A percentile compares a stretch with the other conserved stretches of the same genome.
These are phyloP conservation scores for Carapus acus DNA, from an alignment of 2,797 vertebrate species.

Conservation along the genomic window DNA sequence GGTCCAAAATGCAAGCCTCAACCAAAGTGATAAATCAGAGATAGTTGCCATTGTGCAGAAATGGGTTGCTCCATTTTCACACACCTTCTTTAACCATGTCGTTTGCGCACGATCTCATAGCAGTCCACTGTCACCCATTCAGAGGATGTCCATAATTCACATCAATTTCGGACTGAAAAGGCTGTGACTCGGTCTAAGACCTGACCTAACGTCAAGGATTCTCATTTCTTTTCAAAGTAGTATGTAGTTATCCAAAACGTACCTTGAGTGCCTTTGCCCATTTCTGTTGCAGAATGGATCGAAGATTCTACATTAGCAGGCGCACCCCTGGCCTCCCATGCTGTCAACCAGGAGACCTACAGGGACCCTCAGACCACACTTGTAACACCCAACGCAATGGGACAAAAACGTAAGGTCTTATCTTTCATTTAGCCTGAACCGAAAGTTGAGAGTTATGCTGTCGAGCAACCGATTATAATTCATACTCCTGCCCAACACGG, in stretches of 20 bases:
- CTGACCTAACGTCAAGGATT: slow-evolving; percentile 3
- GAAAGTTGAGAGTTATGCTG: no score
- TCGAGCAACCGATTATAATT: slow-evolving; percentile 38
- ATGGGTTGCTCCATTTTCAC: slow-evolving; percentile 7
- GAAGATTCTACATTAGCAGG: slow-evolving; percentile 84
- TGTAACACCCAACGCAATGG: slow-evolving; percentile 64
- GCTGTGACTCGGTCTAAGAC: not conserved
- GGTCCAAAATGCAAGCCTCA: slow-evolving; percentile 9
- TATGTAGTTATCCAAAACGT: slow-evolving; percentile 36
- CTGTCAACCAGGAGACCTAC: slow-evolving; percentile 84
- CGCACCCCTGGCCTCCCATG: slow-evolving; percentile 82
- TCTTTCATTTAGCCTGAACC: not conserved
- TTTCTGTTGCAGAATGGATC: slow-evolving; percentile 87
- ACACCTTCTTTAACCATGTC: slow-evolving; percentile 5
- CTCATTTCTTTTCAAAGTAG: slow-evolving; percentile 21
- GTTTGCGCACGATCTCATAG: not conserved
- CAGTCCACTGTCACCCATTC: not conserved
- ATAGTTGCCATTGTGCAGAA: slow-evolving; percentile 16
- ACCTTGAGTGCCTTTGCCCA: slow-evolving; percentile 59
- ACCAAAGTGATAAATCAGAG: slow-evolving; percentile 45
- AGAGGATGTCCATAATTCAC: not conserved
- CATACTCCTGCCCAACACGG: no score
- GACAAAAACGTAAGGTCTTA: slow-evolving; percentile 71
- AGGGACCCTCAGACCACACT: slow-evolving; percentile 78
- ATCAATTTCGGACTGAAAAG: not conserved